Evolutionary conservation across 2,888 invertebrate genomes (phyloP).

Genomic region (Calameuta filiformis): DNA sequence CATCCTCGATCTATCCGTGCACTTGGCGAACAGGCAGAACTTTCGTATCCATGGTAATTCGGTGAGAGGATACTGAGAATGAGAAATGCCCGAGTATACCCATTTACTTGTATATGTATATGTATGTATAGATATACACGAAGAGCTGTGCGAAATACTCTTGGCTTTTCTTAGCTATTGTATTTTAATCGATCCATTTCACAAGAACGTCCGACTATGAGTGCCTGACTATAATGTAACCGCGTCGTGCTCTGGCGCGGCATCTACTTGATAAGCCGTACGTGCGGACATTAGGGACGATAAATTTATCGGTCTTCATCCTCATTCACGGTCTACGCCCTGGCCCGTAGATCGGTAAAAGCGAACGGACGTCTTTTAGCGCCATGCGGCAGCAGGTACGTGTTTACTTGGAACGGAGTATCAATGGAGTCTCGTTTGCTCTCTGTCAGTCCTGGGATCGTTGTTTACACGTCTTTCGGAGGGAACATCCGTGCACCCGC

Average conservation of each 20-base stretch:
- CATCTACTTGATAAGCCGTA: conserved; percentile 46
- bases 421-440: no score
- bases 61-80: neutral
- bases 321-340: conserved; percentile 14
- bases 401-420: no score
- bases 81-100: neutral
- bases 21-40: neutral
- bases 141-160: conserved; percentile 10
- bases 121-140: neutral
- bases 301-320: conserved; percentile 30
- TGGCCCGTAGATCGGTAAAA: neutral
- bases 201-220: conserved; percentile 27
- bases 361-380: no score
- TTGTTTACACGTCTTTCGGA: no score
- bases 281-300: conserved; percentile 45
- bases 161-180: conserved; percentile 25
- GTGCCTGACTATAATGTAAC: conserved; percentile 13
- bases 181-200: conserved; percentile 41
- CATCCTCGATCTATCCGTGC: neutral
- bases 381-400: no score
- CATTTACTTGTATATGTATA: no score
- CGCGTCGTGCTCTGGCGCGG: conserved; percentile 23
- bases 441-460: no score
- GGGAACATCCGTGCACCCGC: neutral
- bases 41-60: conserved; percentile 22